phyloP scores from a whole-genome alignment of 1,140 invertebrate genomes.

The Goniozus legneri region DNA sequence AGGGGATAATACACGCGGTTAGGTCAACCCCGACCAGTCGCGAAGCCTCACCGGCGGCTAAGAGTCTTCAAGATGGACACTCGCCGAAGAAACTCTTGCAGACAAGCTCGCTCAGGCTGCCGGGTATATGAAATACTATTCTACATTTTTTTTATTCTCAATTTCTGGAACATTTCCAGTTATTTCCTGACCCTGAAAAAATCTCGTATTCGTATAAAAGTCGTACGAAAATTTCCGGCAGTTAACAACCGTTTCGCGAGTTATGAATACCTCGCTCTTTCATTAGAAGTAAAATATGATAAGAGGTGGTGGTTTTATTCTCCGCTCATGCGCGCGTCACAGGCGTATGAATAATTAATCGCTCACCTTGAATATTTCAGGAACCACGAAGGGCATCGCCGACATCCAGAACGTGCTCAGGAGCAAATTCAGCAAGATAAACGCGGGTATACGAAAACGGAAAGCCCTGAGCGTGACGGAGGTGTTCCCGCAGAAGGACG shows the following conservation, averaged over 20 bases:
- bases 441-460: conserved; percentile 62
- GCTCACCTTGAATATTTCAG: conserved; percentile 26
- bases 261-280: too few species aligned
- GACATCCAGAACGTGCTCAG: conserved; percentile 63
- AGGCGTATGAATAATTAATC: too few species aligned
- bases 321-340: too few species aligned
- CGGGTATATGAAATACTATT: conserved; percentile 38
- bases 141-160: not conserved
- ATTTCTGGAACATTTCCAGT: too few species aligned
- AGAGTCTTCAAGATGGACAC: conserved; percentile 33
- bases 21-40: conserved; percentile 48
- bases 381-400: conserved; percentile 45
- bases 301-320: too few species aligned
- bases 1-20: conserved; percentile 40
- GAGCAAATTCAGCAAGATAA: conserved; percentile 64
- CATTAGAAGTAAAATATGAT: too few species aligned
- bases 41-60: conserved; percentile 45
- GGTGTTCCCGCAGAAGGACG: conserved; percentile 54
- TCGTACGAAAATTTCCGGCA: too few species aligned
- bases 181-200: too few species aligned
- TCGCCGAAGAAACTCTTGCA: conserved; percentile 56
- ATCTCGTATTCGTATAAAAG: too few species aligned
- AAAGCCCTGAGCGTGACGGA: conserved; percentile 66
- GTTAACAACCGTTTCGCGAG: too few species aligned
- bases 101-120: conserved; percentile 61